Base-by-base conservation (phyloP, 92 coral and sea anemone species). In the Muricea muricata region DNA sequence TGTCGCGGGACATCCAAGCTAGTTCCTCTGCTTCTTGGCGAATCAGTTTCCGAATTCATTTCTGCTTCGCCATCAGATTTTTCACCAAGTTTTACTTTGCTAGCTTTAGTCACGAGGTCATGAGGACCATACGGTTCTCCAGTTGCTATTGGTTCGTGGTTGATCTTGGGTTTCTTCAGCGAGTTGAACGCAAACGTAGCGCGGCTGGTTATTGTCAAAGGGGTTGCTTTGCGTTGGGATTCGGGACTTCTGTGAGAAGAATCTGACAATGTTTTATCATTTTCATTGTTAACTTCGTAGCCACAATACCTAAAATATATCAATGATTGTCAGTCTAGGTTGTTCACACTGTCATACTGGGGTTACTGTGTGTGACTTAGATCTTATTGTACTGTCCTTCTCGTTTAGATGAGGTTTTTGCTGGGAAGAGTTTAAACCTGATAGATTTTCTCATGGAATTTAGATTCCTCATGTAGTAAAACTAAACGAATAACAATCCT, bases 261-360 rank as follows among this genome's bases (percentile, higher is more conserved):
- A 1, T 73, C 68, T 13, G 75, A 54, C 15, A 65, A 84, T 7
- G 93, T 78, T 5, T 42, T 73, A 20, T 60, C 80, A 30, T 73
- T 87, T 60, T 94, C 99, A 15, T 90, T 78, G 12, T 91, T 89
- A 12, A 92, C 75, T 42, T 94, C 99, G 4, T 92, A 97, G 9
- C 99, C 99, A 61, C 93, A 86, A 65, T 97, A 97, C 29, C 95
- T 97, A n/a, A n/a, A n/a, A n/a, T n/a, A n/a, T n/a, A n/a, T n/a
- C n/a, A n/a, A n/a, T n/a, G n/a, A n/a, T n/a, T n/a, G n/a, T n/a
- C 72, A 65, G 6, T 0, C 31, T 29, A 9, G 65, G 65, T 88
- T 73, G 26, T 65, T 67, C 5, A 37, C 42, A 37, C 42, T 37
- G 4, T 37, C n/a, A n/a, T n/a, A n/a, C n/a, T n/a, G n/a, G n/a